A percentile compares a stretch with the other conserved stretches of the same genome.
phyloP scores from a whole-genome alignment of 2,888 invertebrate species.

The Drosophila rubida region DNA sequence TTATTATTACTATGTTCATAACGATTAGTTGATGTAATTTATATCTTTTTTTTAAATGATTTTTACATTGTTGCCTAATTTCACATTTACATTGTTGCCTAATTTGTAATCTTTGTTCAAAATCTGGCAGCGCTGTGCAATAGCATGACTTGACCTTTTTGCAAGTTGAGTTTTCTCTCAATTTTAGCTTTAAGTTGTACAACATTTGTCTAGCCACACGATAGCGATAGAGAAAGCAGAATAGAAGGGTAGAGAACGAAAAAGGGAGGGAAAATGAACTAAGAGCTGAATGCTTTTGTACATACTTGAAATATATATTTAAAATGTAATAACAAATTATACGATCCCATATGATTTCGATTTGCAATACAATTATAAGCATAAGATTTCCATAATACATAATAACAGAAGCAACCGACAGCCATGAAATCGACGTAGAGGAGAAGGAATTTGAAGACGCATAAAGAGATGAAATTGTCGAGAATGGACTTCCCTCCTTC shows the following conservation, averaged over 20 bases:
- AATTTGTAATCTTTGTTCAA: conserved; percentile 62
- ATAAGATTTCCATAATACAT: conserved; percentile 71
- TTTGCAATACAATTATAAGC: conserved; percentile 62
- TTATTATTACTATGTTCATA: conserved; percentile 35
- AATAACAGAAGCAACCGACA: conserved; percentile 24
- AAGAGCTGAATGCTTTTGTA: conserved; percentile 48
- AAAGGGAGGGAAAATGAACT: neutral
- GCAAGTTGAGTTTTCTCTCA: neutral
- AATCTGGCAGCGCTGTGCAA: conserved; percentile 67
- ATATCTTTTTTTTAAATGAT: conserved; percentile 4
- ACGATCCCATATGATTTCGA: conserved; percentile 55
- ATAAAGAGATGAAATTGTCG: neutral
- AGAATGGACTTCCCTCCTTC: neutral
- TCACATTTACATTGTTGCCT: conserved; percentile 53
- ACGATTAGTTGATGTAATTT: conserved; percentile 23
- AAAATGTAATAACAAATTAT: conserved; percentile 25
- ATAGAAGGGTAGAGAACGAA: conserved; percentile 1
- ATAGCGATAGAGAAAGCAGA: conserved; percentile 9
- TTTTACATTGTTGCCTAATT: conserved; percentile 11
- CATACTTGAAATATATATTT: conserved; percentile 31
- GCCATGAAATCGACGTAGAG: neutral
- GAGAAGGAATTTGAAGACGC: neutral
- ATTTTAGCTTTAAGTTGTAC: conserved; percentile 45
- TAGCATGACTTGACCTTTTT: conserved; percentile 31
- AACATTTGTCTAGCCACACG: conserved; percentile 32